phyloP scores from a whole-genome alignment of 2,797 vertebrate genomes.

The Enteromius thamalakanensis region DNA sequence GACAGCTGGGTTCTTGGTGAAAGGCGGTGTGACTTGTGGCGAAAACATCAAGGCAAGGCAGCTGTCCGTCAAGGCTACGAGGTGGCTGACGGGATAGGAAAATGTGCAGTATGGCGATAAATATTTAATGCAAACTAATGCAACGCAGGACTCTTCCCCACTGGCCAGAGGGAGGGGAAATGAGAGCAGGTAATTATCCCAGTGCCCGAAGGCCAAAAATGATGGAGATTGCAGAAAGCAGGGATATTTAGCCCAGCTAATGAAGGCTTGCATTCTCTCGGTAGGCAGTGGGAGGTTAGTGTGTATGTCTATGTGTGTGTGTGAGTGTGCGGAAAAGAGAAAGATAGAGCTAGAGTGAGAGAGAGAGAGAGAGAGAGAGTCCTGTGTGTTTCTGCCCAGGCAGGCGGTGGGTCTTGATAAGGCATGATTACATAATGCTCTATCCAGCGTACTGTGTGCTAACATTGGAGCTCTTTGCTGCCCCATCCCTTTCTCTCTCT shows the following conservation, averaged over 20 bases:
- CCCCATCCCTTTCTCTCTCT: conserved; percentile 55
- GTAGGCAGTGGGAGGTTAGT: conserved; percentile 56
- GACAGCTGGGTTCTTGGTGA: conserved; percentile 53
- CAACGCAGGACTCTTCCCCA: conserved; percentile 80
- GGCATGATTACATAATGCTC: conserved; percentile 76
- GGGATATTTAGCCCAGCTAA: conserved; percentile 84
- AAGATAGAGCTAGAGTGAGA: conserved; percentile 1
- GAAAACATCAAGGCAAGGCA: conserved; percentile 77
- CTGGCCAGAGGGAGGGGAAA: conserved; percentile 81
- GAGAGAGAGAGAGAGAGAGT: conserved; percentile 31
- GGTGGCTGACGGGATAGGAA: conserved; percentile 75
- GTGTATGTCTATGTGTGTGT: conserved; percentile 52
- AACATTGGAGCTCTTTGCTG: conserved; percentile 62
- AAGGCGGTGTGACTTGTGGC: conserved; percentile 72
- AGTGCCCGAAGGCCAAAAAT: conserved; percentile 81
- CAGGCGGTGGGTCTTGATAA: conserved; percentile 80
- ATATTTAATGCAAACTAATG: conserved; percentile 86
- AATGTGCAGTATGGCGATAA: conserved; percentile 84
- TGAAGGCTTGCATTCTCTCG: conserved; percentile 75
- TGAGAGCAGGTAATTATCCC: conserved; percentile 84
- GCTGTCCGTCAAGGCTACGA: conserved; percentile 77
- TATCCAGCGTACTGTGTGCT: conserved; percentile 60
- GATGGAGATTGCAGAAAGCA: conserved; percentile 83
- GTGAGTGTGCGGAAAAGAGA: conserved; percentile 9
- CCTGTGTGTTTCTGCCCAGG: conserved; percentile 67